Evolutionary conservation across 2,888 invertebrate genomes (phyloP), one percentile per base, ranked within the genome.

Genomic region (Empis livida): DNA sequence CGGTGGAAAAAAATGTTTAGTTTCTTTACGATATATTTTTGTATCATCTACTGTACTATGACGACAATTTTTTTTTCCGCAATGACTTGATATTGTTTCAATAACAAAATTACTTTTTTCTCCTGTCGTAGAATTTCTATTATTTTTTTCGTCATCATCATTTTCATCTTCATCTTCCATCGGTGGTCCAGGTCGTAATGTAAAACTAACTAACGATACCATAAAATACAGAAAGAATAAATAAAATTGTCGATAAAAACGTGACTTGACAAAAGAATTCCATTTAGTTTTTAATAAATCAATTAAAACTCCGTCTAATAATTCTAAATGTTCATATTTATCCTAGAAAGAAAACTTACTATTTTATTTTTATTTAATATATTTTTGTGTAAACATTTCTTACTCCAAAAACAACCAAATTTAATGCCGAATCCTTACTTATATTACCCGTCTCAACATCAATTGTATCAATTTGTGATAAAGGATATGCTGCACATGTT

Each of bases 211-310:
- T 51, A 93, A 70, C 5, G 95, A 92, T 42, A 93, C 76, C 27
- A 92, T 62, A 64, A 96, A 97, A 68, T 97, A 96, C 51, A 86
- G 78, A 11, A 86, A 78, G 68, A 97, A 97, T 46, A 90, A 75
- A 52, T 88, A 82, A 65, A 97, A 94, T 62, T 95, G 89, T 6
- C 87, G 77, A 67, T 94, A 94, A 69, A 96, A 95, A 51, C 94
- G 89, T 53, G 83, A 86, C 70, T 91, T 92, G 2, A 93, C 93
- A 66, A 95, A 97, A 0, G 94, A 88, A 60, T 94, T 91, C 97
- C 97, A 99, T 73, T 99, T 99, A 4, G 94, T 93, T 63, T 93
- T 85, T 11, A 99, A 71, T 14, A 99, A 76, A 65, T 96, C 93
- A 16, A 94, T 89, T 42, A 97, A 72, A 56, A 95, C 82, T 0